Base-by-base conservation (phyloP, 1,140 invertebrate genomes). In the Macrobrachium rosenbergii region DNA sequence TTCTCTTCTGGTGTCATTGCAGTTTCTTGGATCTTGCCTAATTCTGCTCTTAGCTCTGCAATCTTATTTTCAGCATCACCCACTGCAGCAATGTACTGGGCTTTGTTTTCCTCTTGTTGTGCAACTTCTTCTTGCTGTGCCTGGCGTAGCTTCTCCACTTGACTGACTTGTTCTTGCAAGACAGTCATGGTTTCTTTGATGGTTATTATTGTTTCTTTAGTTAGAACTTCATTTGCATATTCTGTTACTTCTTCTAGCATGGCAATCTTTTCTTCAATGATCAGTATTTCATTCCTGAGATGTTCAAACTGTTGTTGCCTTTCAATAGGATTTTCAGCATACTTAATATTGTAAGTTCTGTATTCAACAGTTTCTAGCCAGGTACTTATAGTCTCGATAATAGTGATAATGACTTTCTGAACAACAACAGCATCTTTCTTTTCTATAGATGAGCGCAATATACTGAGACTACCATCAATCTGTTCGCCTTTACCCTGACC, bases 301-400 rank as follows among this genome's bases (percentile, higher is more conserved):
- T 88, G 82, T 62, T 90, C 85, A 88, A 89, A 88, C 75, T 94
- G 92, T 87, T 93, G 91, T 5, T 92, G 93, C 28, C 93, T 93
- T 58, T 87, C 86, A 59, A 93, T 93, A 59, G 93, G 92, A 81
- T 92, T 92, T 11, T 93, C 93, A 90, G 94, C 92, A 90, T 95
- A 94, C 72, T 93, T 92, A 63, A 94, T 93, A 12, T 94, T 89
- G 86, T 95, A 95, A 12, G 96, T 95, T 90, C 94, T 94, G 89
- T 96, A 96, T 91, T 96, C 95, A 88, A 97, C 96, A 37, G 94
- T 96, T 92, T 97, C 95, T 62, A 97, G 91, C 95, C 96, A 96
- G 28, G 94, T 94, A 0, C 95, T 95, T 10, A 97, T 95, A 0
- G 94, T 96, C 91, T 96, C 95, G 45, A 97, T 94, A 2, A 96